Evolutionary conservation across 2,797 vertebrate species (phyloP), one percentile per base, ranked within the genome.

Genomic region (Intellagama lesueurii): DNA sequence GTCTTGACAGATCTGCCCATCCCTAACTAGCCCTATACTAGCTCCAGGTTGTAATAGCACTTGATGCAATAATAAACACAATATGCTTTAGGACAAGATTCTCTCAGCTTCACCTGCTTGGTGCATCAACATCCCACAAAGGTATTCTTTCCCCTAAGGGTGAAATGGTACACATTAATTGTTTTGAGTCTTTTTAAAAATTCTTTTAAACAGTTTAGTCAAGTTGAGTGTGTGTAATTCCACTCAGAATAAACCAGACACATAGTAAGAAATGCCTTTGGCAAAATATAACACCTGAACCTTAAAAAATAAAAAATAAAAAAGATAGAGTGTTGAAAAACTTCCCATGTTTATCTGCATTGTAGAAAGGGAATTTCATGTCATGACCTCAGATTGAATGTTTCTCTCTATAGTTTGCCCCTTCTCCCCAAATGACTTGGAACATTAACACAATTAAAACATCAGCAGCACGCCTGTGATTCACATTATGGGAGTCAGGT

Each of bases 201-300:
- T n/a, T n/a, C n/a, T n/a, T n/a, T n/a, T n/a, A n/a, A n/a, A n/a
- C n/a, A n/a, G n/a, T n/a, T n/a, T n/a, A n/a, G n/a, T n/a, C n/a
- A n/a, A n/a, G n/a, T n/a, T n/a, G n/a, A n/a, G n/a, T n/a, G n/a
- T n/a, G n/a, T n/a, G n/a, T n/a, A n/a, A n/a, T n/a, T n/a, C n/a
- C n/a, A n/a, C n/a, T n/a, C n/a, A 30, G 80, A 75, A 89, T 64
- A 89, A 88, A 79, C 30, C 16, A 86, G 19, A 1, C 1, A 79
- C 40, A 86, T 44, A 87, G 16, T 9, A 69, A 49, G 44, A 91
- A 93, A 88, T 92, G 24, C 22, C 88, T 35, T 82, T 89, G 81
- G 80, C 77, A 93, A 69, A 24, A 76, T 11, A 35, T 2, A 84
- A 5, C 4, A 72, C n/a, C 81, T 94, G 87, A 22, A 77, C 64